phyloP scores from a whole-genome alignment of 2,113 vertebrate species.

The Zootoca vivipara region DNA sequence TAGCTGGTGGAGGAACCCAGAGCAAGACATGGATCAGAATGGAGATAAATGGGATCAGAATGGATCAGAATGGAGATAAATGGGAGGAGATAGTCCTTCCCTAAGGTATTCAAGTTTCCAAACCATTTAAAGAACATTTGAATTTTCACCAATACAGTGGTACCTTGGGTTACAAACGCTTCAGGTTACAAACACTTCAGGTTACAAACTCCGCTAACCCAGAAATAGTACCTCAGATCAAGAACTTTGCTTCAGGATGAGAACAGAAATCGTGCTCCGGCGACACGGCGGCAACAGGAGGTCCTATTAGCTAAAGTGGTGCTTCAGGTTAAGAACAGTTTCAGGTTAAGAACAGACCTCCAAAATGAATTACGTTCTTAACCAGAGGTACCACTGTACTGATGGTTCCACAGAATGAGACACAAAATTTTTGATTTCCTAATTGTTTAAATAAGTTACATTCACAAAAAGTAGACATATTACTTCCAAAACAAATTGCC shows the following conservation, averaged over 20 bases:
- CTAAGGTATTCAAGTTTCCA: not conserved
- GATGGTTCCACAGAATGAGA: not conserved
- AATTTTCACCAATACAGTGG: not conserved
- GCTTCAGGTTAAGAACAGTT: too few species aligned
- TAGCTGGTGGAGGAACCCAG: not conserved
- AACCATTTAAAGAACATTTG: not conserved
- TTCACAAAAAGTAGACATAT: not conserved
- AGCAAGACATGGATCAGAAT: not conserved
- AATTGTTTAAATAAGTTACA: conserved; percentile 5
- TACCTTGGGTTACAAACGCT: too few species aligned
- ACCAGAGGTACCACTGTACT: too few species aligned
- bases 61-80: not conserved
- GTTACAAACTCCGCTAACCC: too few species aligned
- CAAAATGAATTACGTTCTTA: too few species aligned
- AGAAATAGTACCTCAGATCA: too few species aligned
- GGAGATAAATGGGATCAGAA: not conserved
- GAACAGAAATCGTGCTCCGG: too few species aligned
- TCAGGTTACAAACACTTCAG: too few species aligned
- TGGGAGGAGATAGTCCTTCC: not conserved
- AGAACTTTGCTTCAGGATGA: too few species aligned
- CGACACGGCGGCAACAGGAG: too few species aligned
- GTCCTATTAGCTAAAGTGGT: too few species aligned
- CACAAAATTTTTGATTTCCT: not conserved
- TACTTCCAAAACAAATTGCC: not conserved
- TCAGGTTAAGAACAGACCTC: too few species aligned